Evolutionary conservation across 2,888 invertebrate species (phyloP), one percentile per base, ranked within the genome.

Genomic region (Drosophila neotestacea): DNA sequence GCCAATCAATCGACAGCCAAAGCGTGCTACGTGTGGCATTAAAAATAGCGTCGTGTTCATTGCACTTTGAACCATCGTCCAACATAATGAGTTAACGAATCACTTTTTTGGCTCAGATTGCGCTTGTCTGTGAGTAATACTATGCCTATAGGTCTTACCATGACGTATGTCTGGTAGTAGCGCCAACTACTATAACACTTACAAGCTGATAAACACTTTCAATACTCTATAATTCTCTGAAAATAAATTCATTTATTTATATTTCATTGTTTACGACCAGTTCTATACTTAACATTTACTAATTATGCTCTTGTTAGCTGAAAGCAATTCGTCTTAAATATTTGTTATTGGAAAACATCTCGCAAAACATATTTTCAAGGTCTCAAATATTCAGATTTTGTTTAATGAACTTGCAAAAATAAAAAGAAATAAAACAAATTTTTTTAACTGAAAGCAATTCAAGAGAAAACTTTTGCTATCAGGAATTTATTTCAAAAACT

Each of bases 11-110:
- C 22, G 39, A 68, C 46, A 44, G 10, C 32, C 44, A 16, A 54
- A 61, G 56, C 62, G 46, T 65, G 51, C n/a, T 32, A n/a, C 30
- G 52, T 54, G 59, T 5, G 13, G 13, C 11, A 48, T 79, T 79
- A 70, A 51, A 85, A 82, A 81, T 85, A 82, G 70, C 44, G 0
- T 10, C 6, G 44, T 77, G 71, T 64, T 81, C 82, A 46, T 36
- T 44, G 77, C 39, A 74, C 81, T 85, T 81, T 81, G 80, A 70
- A 71, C 79, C 75, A 34, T 39, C 55, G 16, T 28, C 9, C 59
- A 66, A 72, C 77, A 78, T 76, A 73, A 76, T 64, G 56, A 64
- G 44, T 7, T 22, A 13, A 44, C 62, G 11, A 34, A 11, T 13
- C 22, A 32, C 11, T 28, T 70, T 51, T 39, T n/a, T 41, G 50